These are phyloP conservation scores for Penaeus monodon DNA, from an alignment of 2,888 invertebrate species.

Conservation along the genomic window DNA sequence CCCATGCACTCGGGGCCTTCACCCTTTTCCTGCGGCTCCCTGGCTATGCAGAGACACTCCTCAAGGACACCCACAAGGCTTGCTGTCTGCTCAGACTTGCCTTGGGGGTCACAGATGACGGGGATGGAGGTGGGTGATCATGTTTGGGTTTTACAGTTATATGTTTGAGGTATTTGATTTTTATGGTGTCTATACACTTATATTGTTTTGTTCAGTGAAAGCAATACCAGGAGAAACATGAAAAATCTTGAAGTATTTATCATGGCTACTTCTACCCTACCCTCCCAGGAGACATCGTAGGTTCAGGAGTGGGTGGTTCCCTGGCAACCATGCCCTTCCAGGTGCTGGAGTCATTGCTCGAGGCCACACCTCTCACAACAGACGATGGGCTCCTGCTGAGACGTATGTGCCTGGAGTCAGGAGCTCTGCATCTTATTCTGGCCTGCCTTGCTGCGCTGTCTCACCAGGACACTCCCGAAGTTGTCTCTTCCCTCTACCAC, in stretches of 20 bases:
- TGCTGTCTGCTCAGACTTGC: constrained; percentile 87
- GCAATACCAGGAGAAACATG: neutral
- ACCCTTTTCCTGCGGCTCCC: constrained; percentile 89
- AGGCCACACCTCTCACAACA: constrained; percentile 80
- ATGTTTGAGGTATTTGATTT: neutral
- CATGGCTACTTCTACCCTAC: constrained; percentile 65
- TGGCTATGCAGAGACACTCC: constrained; percentile 89
- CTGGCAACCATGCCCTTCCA: constrained; percentile 81
- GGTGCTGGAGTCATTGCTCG: constrained; percentile 82
- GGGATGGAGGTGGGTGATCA: constrained; percentile 81
- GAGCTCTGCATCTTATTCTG: constrained; percentile 86
- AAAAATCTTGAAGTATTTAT: neutral
- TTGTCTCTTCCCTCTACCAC: constrained; percentile 58
- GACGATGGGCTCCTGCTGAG: constrained; percentile 83
- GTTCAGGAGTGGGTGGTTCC: constrained; percentile 79
- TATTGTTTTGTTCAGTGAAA: neutral
- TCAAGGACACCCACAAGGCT: constrained; percentile 86
- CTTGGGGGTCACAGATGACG: constrained; percentile 91
- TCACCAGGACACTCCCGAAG: constrained; percentile 69
- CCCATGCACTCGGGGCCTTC: constrained; percentile 91
- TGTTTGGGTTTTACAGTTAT: neutral
- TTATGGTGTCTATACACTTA: neutral
- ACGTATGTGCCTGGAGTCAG: constrained; percentile 84
- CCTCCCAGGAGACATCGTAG: constrained; percentile 77
- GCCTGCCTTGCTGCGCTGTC: constrained; percentile 91